Evolutionary conservation across 2,888 invertebrate species (phyloP), one percentile per base, ranked within the genome.

Genomic region (Byasa hedistus): DNA sequence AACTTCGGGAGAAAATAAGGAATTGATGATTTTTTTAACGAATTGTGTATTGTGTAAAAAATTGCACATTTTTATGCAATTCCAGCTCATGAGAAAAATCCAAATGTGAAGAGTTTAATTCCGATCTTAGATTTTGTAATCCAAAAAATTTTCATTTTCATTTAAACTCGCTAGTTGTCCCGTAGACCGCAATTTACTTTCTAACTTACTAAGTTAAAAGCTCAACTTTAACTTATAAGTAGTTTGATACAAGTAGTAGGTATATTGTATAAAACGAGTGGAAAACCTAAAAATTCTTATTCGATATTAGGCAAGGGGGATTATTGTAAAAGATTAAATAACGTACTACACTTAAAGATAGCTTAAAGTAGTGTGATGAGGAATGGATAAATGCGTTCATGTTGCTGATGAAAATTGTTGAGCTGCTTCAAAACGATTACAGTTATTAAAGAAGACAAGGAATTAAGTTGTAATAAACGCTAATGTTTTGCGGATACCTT

Each of bases 241-340:
- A 89, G 83, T 84, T 84, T 76, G 82, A 85, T 77, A 78, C 70
- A 72, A 70, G 72, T 72, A 72, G 56, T 79, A 84, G 83, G 85
- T 89, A 89, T 86, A 89, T 87, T 89, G 90, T 91, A 91, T 89
- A 91, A 91, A 91, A 91, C 85, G 89, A 89, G 90, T 91, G 90
- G 89, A 91, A 91, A 91, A 89, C 87, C 88, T 89, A 89, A 90
- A 85, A 85, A 83, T 78, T 86, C 89, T 89, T 89, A 69, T 78
- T 82, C 72, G 77, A 82, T 84, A 88, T 84, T 88, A 90, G 85
- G 85, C 86, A 86, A 85, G 83, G 85, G n/a, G 85, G 82, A 81
- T 86, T 86, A 89, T 83, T 84, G 87, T 89, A 86, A 85, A 87
- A 83, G 72, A 83, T 87, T 86, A 86, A 85, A 86, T 83, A 86